phyloP scores from a whole-genome alignment of 2,797 vertebrate genomes.

The Petrocephalus schoutedeni region DNA sequence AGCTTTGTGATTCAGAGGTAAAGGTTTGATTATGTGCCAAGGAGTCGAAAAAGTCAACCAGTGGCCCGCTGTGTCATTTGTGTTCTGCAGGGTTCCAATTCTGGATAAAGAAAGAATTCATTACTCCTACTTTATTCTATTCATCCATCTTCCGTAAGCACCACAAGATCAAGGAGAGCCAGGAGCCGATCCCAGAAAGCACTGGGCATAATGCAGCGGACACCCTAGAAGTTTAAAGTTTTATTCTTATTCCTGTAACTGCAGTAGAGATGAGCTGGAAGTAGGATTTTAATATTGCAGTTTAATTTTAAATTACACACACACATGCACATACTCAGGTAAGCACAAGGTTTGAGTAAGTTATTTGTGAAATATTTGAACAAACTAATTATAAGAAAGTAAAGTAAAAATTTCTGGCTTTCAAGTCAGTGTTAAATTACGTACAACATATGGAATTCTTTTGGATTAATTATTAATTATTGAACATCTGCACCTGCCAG shows the following conservation, averaged over 20 bases:
- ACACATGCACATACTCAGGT: background rate
- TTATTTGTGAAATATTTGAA: background rate
- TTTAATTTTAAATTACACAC: background rate
- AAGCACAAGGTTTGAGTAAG: background rate
- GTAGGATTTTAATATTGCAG: background rate
- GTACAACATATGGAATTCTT: background rate
- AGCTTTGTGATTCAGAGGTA: background rate
- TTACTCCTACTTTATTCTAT: background rate
- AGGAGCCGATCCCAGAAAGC: background rate
- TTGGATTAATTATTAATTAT: slow-evolving; percentile 33
- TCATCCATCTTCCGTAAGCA: background rate
- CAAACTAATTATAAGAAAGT: background rate
- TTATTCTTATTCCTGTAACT: background rate
- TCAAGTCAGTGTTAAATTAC: background rate
- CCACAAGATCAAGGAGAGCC: background rate
- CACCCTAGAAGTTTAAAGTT: background rate
- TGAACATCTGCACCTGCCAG: slow-evolving; percentile 24
- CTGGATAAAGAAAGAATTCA: background rate
- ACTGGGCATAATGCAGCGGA: background rate
- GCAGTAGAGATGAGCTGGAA: background rate
- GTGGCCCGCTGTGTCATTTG: background rate
- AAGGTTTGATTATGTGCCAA: background rate
- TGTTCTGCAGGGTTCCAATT: background rate
- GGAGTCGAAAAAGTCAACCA: background rate
- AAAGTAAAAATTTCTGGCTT: background rate